Evolutionary conservation across 2,888 invertebrate species (phyloP).

Genomic region (Lapara coniferarum): DNA sequence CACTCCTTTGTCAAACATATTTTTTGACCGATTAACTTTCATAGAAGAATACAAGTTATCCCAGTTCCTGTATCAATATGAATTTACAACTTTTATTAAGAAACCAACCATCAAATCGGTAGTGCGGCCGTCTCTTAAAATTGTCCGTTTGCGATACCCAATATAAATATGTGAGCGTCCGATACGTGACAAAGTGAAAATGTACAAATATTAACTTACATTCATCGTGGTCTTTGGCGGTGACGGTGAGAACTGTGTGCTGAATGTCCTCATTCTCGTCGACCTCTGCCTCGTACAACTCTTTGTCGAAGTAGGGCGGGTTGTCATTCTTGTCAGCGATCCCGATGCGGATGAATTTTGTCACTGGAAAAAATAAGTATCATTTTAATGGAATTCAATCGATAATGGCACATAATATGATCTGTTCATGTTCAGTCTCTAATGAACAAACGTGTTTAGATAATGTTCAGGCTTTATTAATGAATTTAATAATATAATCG

Average conservation of each 20-base stretch:
- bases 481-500: too few species aligned
- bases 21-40: neutral
- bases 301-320: constrained; percentile 98
- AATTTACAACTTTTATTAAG: neutral
- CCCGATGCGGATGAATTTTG: constrained; percentile 98
- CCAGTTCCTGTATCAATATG: neutral
- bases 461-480: too few species aligned
- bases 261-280: constrained; percentile 99
- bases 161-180: neutral
- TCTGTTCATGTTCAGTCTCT: too few species aligned
- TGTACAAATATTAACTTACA: constrained; percentile 87
- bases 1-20: too few species aligned
- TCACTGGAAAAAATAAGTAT: constrained; percentile 88
- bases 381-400: neutral
- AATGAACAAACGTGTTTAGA: too few species aligned
- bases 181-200: constrained; percentile 4
- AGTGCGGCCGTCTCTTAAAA: neutral
- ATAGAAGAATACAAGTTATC: neutral
- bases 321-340: constrained; percentile 99
- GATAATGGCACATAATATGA: too few species aligned
- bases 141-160: neutral
- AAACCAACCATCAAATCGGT: neutral
- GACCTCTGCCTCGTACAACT: constrained; percentile 97
- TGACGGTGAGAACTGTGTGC: constrained; percentile 98
- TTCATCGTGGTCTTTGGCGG: constrained; percentile 99